Base-by-base conservation (phyloP, 2,113 vertebrate genomes). In the Mus spicilegus region DNA sequence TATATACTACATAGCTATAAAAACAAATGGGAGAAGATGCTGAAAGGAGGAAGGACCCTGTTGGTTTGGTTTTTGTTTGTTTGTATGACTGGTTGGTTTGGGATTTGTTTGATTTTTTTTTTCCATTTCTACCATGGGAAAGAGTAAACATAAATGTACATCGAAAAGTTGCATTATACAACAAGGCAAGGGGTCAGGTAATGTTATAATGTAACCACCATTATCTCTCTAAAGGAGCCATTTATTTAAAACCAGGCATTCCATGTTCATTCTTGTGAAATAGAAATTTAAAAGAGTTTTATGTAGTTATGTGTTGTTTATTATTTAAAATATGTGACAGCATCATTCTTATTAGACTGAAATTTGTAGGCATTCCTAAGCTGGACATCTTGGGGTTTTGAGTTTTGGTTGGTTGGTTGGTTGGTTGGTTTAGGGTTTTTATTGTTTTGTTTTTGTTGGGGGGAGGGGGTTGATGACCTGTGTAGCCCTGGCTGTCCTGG, bases 281-380 rank as follows among this genome's bases (percentile, higher is more conserved):
- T 63, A 97, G 98, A 90, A 94, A 93, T 96, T 10, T 28, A 92
- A 96, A 91, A 95, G 97, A 89, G 67, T 93, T 98, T 98, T 85
- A 97, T 97, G 96, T 98, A 97, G 76, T 98, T 95, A 94, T 98
- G 97, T 97, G 96, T 7, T 98, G 10, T 97, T 93, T 98, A 88
- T 96, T 98, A 73, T 72, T 96, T 86, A 96, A 97, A 96, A 97
- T 81, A 58, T 95, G 91, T 85, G 63, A 97, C 84, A 92, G 95
- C 17, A 1, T 97, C 86, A 96, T 69, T 93, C 95, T 91, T 84
- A 95, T 85, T 92, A 77, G 92, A 92, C 91, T 95, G 93, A 92
- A 91, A 36, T 95, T 97, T 94, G 91, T n/a, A 93, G 70, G 61
- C 90, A 97, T 98, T 98, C 94, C 67, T 56, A 98, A 98, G 94